Base-by-base conservation (phyloP, 37 sponge, comb jelly and placozoan species). In the Haliclona indistincta region DNA sequence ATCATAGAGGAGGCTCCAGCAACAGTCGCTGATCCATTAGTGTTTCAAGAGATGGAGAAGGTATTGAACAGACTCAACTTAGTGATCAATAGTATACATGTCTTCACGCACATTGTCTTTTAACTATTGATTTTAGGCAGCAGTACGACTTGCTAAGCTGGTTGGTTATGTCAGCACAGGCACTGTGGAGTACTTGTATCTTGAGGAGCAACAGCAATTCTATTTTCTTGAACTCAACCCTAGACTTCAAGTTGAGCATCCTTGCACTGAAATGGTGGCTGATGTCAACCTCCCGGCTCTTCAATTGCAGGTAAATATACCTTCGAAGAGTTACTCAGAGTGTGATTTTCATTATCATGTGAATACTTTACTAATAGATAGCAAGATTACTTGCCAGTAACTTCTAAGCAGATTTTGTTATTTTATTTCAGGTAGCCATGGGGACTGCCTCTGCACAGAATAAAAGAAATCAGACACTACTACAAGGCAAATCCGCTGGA, bases 1-100 rank as follows among this genome's bases (percentile, higher is more conserved):
- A 97, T 97, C 74, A 97, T 97, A n/a, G 98, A 97, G 53, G 98
- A 97, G 56, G 98, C 98, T 42, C 98, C 98, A 30, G 89, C 87
- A 13, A 73, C 90, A 23, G 74, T 91, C 10, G 92, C 92, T 13
- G 78, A 75, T 43, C 76, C 77, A 7, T 64, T 64, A 4, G 73
- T 88, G 41, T 94, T 97, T 62, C 56, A 79, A 37, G 62, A 82
- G 77, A 88, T 88, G 89, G 89, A 89, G 42, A 70, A 80, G 74
- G 82, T 81, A 17, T 15, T 47, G 10, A 17, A 47, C 15, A 47
- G 10, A 47, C 15, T 47, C 8, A 47, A 47, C 13, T 17, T 47
- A 17, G 13, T 47, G 8, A 47, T 47, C 13, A 47, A 17, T 47
- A 47, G 8, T 47, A 47, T 47, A 17, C 8, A 17, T 47, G 13